Evolutionary conservation across 1,140 invertebrate species (phyloP).

Genomic region (Dreissena rostriformis): DNA sequence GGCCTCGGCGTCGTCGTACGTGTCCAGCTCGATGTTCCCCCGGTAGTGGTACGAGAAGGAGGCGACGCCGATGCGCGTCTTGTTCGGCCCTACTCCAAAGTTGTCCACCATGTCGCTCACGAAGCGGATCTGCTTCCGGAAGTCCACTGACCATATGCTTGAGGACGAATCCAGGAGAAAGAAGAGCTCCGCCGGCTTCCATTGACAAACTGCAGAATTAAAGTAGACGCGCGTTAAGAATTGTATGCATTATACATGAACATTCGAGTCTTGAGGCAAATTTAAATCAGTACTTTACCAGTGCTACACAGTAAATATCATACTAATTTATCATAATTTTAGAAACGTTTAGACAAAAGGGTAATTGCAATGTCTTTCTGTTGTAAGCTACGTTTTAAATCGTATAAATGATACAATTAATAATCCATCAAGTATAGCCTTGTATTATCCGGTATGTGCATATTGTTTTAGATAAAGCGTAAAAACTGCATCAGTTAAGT

Average conservation of each 20-base stretch:
- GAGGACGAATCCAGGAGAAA: slow-evolving; percentile 69
- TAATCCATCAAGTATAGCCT: background rate
- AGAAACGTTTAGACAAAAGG: too few relatives aligned
- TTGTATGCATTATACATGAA: too few relatives aligned
- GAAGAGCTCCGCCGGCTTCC: slow-evolving; percentile 63
- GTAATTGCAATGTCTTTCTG: too few relatives aligned
- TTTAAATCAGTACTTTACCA: too few relatives aligned
- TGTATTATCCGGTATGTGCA: background rate
- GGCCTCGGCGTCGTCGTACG: background rate
- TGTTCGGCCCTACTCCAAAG: slow-evolving; percentile 58
- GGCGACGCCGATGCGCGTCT: slow-evolving; percentile 57
- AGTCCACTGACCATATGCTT: slow-evolving; percentile 65
- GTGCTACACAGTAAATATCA: too few relatives aligned
- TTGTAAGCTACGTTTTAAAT: too few relatives aligned
- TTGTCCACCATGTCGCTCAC: slow-evolving; percentile 55
- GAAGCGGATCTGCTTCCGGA: slow-evolving; percentile 61
- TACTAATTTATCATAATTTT: too few relatives aligned
- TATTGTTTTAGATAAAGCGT: background rate
- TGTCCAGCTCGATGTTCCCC: slow-evolving; percentile 24
- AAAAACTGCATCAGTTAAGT: background rate
- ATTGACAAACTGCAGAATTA: slow-evolving; percentile 42
- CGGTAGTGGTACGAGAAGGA: slow-evolving; percentile 42
- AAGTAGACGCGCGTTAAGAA: too few relatives aligned
- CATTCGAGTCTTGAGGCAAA: too few relatives aligned
- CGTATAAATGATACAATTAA: too few relatives aligned